Base-by-base conservation (phyloP, 2,888 invertebrate genomes). In the Drosophila borborema region DNA sequence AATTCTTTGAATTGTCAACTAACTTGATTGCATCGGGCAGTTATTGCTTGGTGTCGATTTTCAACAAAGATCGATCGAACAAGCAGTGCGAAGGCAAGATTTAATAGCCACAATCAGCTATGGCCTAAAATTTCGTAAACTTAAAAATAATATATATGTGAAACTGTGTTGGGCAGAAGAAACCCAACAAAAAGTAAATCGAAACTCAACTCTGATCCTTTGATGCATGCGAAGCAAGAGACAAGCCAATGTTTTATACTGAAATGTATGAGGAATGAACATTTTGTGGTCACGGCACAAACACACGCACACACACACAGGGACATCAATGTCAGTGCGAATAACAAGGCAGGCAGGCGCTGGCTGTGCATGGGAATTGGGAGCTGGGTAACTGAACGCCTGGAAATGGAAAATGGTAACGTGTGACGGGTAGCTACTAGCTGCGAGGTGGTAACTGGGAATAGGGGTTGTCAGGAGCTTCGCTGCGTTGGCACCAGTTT, bases 261-360 rank as follows among this genome's bases (percentile, higher is more conserved):
- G 76, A 81, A 81, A 77, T 78, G 75, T 77, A 77, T 81, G 82
- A 81, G 77, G 71, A 79, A 82, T 87, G 75, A 74, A 85, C 77
- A 79, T 87, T 77, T 85, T 86, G 85, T 64, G 86, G 84, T 64
- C 69, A 80, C 67, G 74, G 54, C 34, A 18, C 49, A 64, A 51
- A n/a, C 38, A 58, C 38, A 43, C 58, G 68, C 51, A 49, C 61
- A 65, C 49, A 61, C 59, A 20, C 20, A 43, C 31, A 45, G 51
- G 54, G 60, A 74, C 82, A 87, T 87, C 88, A 86, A 85, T 86
- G 88, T 85, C 88, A 72, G 72, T 64, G 72, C 55, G 66, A 64
- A 64, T 62, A 81, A 71, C 54, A 66, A 51, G 70, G 36, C 43
- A 64, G 49, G 56, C 60, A 54, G 43, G 16, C 28, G 49, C 16